phyloP scores from a whole-genome alignment of 2,888 invertebrate genomes.

The Schrankia costaestrigalis region DNA sequence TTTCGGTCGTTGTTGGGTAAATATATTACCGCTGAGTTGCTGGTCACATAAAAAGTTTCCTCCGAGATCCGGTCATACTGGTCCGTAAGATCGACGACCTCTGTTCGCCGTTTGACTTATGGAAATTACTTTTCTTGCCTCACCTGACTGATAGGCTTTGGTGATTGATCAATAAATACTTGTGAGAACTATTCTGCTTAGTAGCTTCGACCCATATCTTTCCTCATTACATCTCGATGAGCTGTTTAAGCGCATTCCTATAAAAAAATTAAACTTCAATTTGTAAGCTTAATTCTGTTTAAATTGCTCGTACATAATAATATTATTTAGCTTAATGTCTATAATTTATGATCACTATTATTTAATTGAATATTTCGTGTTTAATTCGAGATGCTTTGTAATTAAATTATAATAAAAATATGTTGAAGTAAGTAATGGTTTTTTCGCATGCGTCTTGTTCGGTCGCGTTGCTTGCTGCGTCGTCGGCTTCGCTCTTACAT shows the following conservation, averaged over 20 bases:
- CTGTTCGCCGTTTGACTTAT: constrained; percentile 72
- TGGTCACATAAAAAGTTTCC: constrained; percentile 72
- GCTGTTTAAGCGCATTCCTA: neutral
- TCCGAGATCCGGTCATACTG: constrained; percentile 72
- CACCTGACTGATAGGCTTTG: constrained; percentile 55
- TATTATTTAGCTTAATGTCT: neutral
- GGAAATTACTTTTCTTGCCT: constrained; percentile 71
- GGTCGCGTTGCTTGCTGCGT: constrained; percentile 25
- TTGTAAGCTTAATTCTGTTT: no score
- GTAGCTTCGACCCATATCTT: constrained; percentile 6
- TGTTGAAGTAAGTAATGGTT: no score
- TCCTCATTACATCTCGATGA: neutral
- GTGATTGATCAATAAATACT: constrained; percentile 39
- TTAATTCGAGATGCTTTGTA: no score
- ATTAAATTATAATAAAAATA: no score
- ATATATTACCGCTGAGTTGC: constrained; percentile 59
- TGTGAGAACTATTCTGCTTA: constrained; percentile 26
- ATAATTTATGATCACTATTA: neutral
- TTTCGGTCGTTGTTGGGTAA: constrained; percentile 55
- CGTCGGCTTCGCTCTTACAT: constrained; percentile 52
- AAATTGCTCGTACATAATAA: no score
- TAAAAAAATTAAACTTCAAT: neutral
- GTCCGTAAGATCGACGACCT: constrained; percentile 74
- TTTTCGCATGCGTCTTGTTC: constrained; percentile 22
- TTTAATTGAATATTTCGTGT: neutral